phyloP scores from a whole-genome alignment of 2,888 invertebrate genomes.

The Zaprionus bogoriensis region DNA sequence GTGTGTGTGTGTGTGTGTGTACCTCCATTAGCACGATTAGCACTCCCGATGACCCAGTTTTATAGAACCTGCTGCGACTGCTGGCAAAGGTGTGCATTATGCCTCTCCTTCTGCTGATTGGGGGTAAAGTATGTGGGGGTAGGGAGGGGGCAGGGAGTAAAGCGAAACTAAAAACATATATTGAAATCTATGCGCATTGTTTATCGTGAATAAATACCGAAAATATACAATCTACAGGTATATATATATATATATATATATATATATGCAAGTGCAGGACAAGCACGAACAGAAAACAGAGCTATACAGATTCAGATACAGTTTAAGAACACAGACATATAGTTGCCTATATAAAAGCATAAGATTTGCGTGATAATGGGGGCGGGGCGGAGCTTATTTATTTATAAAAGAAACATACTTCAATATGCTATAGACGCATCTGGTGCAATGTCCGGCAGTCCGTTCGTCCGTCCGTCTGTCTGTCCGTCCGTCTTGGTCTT shows the following conservation, averaged over 20 bases:
- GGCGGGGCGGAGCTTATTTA: conserved; percentile 44
- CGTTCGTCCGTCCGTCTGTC: conserved; percentile 21
- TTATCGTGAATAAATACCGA: conserved; percentile 55
- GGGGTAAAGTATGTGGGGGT: too few species aligned
- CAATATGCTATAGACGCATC: conserved; percentile 22
- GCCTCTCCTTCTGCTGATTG: too few species aligned
- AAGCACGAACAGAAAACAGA: conserved; percentile 54
- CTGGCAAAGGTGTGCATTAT: conserved; percentile 25
- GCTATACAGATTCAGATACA: conserved; percentile 32
- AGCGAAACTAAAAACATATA: too few species aligned
- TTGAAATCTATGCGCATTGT: too few species aligned
- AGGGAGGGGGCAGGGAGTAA: too few species aligned
- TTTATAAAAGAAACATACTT: conserved; percentile 33
- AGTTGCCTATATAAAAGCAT: conserved; percentile 20
- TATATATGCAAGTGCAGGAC: conserved; percentile 25
- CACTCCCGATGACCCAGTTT: conserved; percentile 29
- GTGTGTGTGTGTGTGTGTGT: conserved; percentile 30
- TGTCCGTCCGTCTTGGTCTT: conserved; percentile 32
- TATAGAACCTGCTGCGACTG: conserved; percentile 5
- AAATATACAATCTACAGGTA: conserved; percentile 6
- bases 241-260: conserved; percentile 2
- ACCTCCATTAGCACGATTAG: conserved; percentile 52
- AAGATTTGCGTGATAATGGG: too few species aligned
- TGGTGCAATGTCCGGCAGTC: conserved; percentile 26
- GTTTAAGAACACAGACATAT: conserved; percentile 37